phyloP scores from a whole-genome alignment of 2,888 invertebrate species.

The Cephonodes hylas region DNA sequence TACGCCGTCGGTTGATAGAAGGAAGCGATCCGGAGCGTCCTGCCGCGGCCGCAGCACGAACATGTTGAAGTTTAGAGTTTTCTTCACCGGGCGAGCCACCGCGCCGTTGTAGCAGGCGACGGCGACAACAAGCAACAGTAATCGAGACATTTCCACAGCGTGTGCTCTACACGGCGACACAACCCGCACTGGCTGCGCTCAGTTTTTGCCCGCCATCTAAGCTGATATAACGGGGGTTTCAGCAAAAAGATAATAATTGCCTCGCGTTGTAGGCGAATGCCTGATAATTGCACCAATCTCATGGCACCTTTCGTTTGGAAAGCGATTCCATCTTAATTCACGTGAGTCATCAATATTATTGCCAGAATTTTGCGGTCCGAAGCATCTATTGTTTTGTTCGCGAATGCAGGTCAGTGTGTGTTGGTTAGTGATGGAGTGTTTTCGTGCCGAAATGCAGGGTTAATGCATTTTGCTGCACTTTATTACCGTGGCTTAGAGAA shows the following conservation, averaged over 20 bases:
- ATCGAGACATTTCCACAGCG: slow-evolving; percentile 46
- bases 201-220: slow-evolving; percentile 71
- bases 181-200: slow-evolving; percentile 60
- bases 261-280: slow-evolving; percentile 54
- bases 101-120: slow-evolving; percentile 50
- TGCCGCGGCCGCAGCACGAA: slow-evolving; percentile 64
- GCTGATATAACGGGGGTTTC: slow-evolving; percentile 71
- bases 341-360: slow-evolving; percentile 54
- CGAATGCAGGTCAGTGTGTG: not conserved
- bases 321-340: slow-evolving; percentile 70
- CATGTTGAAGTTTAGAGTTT: slow-evolving; percentile 74
- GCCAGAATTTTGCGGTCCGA: slow-evolving; percentile 8
- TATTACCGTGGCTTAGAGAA: not conserved
- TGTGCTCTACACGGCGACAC: slow-evolving; percentile 54
- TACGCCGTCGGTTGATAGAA: slow-evolving; percentile 61
- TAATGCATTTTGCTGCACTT: not conserved
- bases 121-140: slow-evolving; percentile 48
- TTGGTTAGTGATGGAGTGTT: not conserved
- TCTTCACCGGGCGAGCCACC: slow-evolving; percentile 57
- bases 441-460: not conserved
- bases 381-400: not conserved
- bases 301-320: slow-evolving; percentile 79
- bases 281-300: slow-evolving; percentile 71
- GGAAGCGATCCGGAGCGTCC: slow-evolving; percentile 54
- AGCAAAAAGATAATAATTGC: slow-evolving; percentile 78